Conservation (phyloP, 2,113 vertebrate genomes). For the Girardinichthys multiradiatus region DNA sequence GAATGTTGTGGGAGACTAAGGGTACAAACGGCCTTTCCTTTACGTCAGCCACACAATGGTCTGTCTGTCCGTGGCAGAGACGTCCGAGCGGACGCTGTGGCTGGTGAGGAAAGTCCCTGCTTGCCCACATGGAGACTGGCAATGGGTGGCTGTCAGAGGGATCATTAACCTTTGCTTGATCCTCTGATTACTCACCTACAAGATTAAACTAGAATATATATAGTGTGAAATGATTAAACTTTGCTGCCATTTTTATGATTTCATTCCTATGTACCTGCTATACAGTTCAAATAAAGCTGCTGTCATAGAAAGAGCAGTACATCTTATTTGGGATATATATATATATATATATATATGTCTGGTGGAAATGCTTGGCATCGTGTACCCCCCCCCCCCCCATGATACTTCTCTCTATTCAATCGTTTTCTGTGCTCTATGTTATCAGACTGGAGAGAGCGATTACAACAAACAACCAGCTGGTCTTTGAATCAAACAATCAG, state of each 20-base stretch:
- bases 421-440: slow-evolving; percentile 41
- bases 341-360: slow-evolving; percentile 53
- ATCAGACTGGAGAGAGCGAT: slow-evolving; percentile 35
- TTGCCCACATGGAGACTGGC: slow-evolving; percentile 55
- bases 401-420: slow-evolving; percentile 43
- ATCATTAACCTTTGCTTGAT: slow-evolving; percentile 48
- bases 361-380: slow-evolving; percentile 28
- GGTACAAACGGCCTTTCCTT: slow-evolving; percentile 64
- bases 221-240: slow-evolving; percentile 40
- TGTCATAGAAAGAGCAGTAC: slow-evolving; percentile 37
- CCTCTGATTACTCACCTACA: slow-evolving; percentile 33
- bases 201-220: slow-evolving; percentile 31
- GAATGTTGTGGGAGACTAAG: slow-evolving; percentile 52
- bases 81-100: slow-evolving; percentile 50
- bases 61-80: slow-evolving; percentile 51
- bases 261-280: slow-evolving; percentile 45
- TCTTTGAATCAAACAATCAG: slow-evolving; percentile 35
- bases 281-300: slow-evolving; percentile 13
- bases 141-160: slow-evolving; percentile 35
- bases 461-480: slow-evolving; percentile 37
- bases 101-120: slow-evolving; percentile 67
- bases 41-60: slow-evolving; percentile 69
- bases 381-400: slow-evolving; percentile 19
- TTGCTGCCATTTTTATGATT: slow-evolving; percentile 48
- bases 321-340: slow-evolving; percentile 55